Percentiles rank a stretch among this genome's conserved stretches.
Evolutionary conservation across 2,113 vertebrate species (phyloP).

Genomic region (Carassius carassius): DNA sequence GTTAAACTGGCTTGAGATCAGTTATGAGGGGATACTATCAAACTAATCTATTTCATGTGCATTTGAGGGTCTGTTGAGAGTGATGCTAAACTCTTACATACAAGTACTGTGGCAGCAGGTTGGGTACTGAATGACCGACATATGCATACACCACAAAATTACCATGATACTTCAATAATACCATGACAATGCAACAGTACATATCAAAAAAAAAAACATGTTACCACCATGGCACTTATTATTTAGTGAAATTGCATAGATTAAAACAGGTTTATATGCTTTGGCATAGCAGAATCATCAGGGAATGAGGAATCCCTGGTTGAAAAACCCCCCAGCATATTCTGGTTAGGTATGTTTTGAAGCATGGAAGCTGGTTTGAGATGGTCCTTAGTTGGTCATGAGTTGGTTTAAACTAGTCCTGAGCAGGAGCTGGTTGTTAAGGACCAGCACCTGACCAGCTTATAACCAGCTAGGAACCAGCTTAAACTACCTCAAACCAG

Average conservation of each 20-base stretch:
- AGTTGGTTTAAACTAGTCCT: too few species aligned
- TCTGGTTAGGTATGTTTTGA: too few species aligned
- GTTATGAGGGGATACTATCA: background rate
- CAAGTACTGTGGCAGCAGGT: background rate
- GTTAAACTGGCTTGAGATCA: slow-evolving; percentile 16
- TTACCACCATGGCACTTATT: background rate
- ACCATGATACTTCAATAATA: background rate
- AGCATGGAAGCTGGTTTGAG: too few species aligned
- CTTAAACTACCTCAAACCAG: too few species aligned
- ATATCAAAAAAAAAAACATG: background rate
- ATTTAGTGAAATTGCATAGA: background rate
- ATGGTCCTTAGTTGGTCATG: too few species aligned
- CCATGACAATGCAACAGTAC: background rate
- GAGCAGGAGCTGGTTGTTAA: too few species aligned
- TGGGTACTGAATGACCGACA: background rate
- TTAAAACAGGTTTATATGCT: background rate
- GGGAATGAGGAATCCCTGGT: background rate
- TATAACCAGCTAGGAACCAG: too few species aligned
- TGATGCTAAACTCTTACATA: background rate
- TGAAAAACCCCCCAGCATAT: too few species aligned
- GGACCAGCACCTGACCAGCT: too few species aligned
- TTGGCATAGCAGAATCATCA: background rate
- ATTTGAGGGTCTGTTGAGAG: background rate
- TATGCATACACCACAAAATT: background rate
- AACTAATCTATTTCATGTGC: background rate